phyloP scores from a whole-genome alignment of 1,140 invertebrate genomes.

The Hycleus cichorii region DNA sequence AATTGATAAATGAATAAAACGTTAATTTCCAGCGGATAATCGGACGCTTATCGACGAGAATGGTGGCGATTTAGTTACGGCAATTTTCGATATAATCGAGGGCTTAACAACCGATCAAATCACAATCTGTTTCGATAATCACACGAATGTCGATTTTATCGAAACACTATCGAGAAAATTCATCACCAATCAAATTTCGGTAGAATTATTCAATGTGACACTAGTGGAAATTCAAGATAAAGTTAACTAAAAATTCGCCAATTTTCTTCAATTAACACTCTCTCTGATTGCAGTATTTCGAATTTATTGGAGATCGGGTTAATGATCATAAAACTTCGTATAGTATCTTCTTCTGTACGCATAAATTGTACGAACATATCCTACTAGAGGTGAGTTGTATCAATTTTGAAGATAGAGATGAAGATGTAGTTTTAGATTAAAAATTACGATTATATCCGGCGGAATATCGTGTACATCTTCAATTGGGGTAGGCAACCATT shows the following conservation, averaged over 20 bases:
- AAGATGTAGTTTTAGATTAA: slow-evolving; percentile 23
- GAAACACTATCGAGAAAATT: slow-evolving; percentile 6
- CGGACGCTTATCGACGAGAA: too few species aligned
- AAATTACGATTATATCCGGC: slow-evolving; percentile 30
- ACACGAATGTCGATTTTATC: slow-evolving; percentile 16
- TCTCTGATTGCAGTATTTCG: slow-evolving; percentile 20
- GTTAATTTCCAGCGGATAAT: too few species aligned
- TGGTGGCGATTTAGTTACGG: slow-evolving; percentile 21
- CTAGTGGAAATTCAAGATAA: slow-evolving; percentile 22
- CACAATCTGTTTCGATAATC: slow-evolving; percentile 21
- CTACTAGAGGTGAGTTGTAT: slow-evolving; percentile 19
- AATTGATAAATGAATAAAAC: too few species aligned
- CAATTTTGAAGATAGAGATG: neutral
- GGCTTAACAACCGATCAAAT: slow-evolving; percentile 21
- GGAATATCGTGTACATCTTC: slow-evolving; percentile 36
- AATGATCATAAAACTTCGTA: slow-evolving; percentile 15
- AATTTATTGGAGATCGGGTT: slow-evolving; percentile 19
- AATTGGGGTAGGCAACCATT: slow-evolving; percentile 30
- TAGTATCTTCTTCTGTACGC: slow-evolving; percentile 23
- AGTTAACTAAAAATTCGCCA: slow-evolving; percentile 1
- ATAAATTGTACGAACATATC: slow-evolving; percentile 26
- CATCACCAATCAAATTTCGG: slow-evolving; percentile 5
- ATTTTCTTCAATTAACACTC: too few species aligned
- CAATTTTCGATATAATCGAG: slow-evolving; percentile 19
- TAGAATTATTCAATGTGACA: slow-evolving; percentile 22